phyloP scores from a whole-genome alignment of 37 sponge, comb jelly and placozoan species.

The Ephydatia muelleri region DNA sequence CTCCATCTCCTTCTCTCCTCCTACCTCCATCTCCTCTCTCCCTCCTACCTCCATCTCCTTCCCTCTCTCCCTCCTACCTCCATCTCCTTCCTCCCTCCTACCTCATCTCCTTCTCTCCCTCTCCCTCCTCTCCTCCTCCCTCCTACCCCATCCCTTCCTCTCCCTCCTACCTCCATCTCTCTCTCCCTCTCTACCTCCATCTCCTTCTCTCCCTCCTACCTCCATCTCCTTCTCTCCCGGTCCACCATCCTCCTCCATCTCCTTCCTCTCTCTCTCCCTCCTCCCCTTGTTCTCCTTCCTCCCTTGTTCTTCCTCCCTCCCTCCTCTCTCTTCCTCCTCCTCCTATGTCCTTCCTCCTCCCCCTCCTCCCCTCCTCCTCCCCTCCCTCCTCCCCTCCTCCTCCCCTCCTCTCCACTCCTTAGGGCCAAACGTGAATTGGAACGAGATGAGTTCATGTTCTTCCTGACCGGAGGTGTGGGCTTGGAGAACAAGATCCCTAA shows the following conservation, averaged over 20 bases:
- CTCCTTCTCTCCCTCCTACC: not conserved
- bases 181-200: not conserved
- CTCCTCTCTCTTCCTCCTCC: not conserved
- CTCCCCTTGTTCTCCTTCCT: not conserved
- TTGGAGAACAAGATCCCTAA: constrained; percentile 94
- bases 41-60: not conserved
- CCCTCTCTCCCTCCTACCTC: not conserved
- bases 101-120: not conserved
- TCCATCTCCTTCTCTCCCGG: not conserved
- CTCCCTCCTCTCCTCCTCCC: not conserved
- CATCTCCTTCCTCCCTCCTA: not conserved
- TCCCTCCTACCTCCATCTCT: too few relatives aligned
- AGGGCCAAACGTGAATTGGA: constrained; percentile 86
- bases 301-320: not conserved
- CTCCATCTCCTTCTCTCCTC: not conserved
- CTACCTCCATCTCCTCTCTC: not conserved
- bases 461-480: constrained; percentile 98
- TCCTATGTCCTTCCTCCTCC: not conserved
- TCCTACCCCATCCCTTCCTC: not conserved
- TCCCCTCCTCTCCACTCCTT: not conserved
- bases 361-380: not conserved
- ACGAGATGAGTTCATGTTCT: constrained; percentile 94
- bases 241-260: not conserved
- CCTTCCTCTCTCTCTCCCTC: not conserved
- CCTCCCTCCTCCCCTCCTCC: not conserved